Base-by-base conservation (phyloP, 2,797 vertebrate genomes). In the Bryconaethiops microstoma region DNA sequence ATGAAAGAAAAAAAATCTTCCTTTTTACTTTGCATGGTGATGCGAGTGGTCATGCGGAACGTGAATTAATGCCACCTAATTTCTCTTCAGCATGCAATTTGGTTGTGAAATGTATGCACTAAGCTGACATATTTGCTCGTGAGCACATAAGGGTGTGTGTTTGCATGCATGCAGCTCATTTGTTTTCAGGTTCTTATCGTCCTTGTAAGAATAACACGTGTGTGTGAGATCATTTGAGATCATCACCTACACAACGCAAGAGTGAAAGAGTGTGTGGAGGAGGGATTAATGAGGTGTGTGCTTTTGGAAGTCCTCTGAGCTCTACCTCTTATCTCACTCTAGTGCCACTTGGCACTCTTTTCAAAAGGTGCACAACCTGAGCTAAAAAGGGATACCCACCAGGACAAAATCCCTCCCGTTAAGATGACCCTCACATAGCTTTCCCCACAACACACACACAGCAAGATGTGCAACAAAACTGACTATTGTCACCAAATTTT, bases 261-360 rank as follows among this genome's bases (percentile, higher is more conserved):
- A 42, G 25, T 29, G 25, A 64, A 16, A 35, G 25, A 2, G 29
- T 14, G 9, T 64, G 50, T 50, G 39, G n/a, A 39, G 42, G 23
- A 17, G 45, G 60, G 63, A 77, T 72, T 77, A 67, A 79, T 76
- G 50, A 76, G 68, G 59, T 76, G 59, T 83, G 55, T 45, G 63
- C 70, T 64, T 76, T 79, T 21, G 64, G 39, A 63, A 45, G 77
- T 29, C 59, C 72, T 75, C 72, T 39, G 77, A 75, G 65, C 7
- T 60, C 48, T 77, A 62, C 71, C n/a, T 42, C 62, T 64, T 65
- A 23, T 42, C 55, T 59, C 48, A 21, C 63, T 67, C 62, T 52
- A 76, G 74, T 45, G 42, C 25, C 57, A 25, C 57, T 40, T 74
- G 55, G 72, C 63, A 78, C 9, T 5, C 52, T 21, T 69, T 80